Base-by-base conservation (phyloP, 2,797 vertebrate genomes). In the Pseudomugil tenellus region DNA sequence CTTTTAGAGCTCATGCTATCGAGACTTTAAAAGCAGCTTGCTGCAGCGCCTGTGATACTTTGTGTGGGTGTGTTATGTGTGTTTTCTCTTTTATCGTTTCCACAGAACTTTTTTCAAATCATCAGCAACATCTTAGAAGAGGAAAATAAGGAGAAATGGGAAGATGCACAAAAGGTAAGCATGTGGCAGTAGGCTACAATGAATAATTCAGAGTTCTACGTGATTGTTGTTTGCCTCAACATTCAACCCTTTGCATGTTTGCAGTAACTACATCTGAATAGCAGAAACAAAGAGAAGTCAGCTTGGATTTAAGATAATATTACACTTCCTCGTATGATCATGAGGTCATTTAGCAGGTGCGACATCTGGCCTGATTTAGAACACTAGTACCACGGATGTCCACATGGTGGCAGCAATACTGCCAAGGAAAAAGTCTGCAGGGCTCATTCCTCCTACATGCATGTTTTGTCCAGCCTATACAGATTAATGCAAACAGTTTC, bases 101-200 rank as follows among this genome's bases (percentile, higher is more conserved):
- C 73, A 63, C 95, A 99, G 98, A 99, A 99, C 92, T 99, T 99
- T 93, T 99, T 99, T 94, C 98, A 99, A 94, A 98, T 98, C 90
- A 97, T 99, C 94, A 99, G 98, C 89, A 99, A 99, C 87, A 96
- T 99, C 71, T 92, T 99, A 81, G 97, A 99, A 90, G 98, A 99
- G 91, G 98, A 99, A 90, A 99, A 99, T 93, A 96, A 96, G 85
- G 97, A 98, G 72, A 99, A 99, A 89, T 99, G 98, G 98, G 96
- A 98, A 84, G 98, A 99, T 65, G 97, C 97, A 0, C 98, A 99
- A 83, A 97, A 98, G 97, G 98, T 99, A 95, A 94, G 93, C 63
- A 54, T 63, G 52, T 48, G 57, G 63, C 61, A 80, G 59, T 48
- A n/a, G n/a, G n/a, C n/a, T n/a, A 43, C 62, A 52, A 49, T 90